Evolutionary conservation across 2,113 vertebrate genomes (phyloP), one percentile per base, ranked within the genome.

Genomic region (Sula dactylatra): DNA sequence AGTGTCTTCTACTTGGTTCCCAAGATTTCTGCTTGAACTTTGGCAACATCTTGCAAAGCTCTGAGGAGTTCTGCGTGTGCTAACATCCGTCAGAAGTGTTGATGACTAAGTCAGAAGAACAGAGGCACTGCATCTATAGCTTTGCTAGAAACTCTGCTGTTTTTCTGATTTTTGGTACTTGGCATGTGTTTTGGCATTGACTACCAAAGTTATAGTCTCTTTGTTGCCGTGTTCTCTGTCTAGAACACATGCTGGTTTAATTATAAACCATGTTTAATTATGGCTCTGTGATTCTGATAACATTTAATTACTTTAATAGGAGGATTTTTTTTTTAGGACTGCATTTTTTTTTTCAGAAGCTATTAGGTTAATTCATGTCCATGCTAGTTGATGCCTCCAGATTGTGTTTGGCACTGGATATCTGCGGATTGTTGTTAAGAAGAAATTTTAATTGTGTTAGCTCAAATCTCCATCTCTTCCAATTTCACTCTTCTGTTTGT

Each of bases 231-330:
- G 70, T 94, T 94, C 84, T 71, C 81, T 80, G 58, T 82, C 91
- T 78, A 86, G 91, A 85, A 97, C 78, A 78, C 82, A 85, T 77
- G 91, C 89, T 96, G 89, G 54, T 96, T 97, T 96, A 93, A 96
- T 97, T 91, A 83, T 55, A 91, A 94, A 91, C 78, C 34, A 0
- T 66, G 45, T 91, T 91, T 96, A 97, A 96, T 95, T 97, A 91
- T 78, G 74, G 74, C 32, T 88, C 42, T 91, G 50, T 92, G 86
- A 38, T 95, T 91, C 87, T 95, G 95, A 95, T 96, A 94, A 90
- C 89, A 84, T 31, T 90, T 94, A 95, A 93, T 96, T 97, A 91
- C 87, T 95, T 91, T 95, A 91, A 93, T 94, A 88, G 91, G 59
- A 91, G 31, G 62, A 70, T 19, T 86, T 88, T 86, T 87, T 90